These are phyloP conservation scores for Neodontobutis hainanensis DNA, from an alignment of 2,113 vertebrate species.

Conservation along the genomic window DNA sequence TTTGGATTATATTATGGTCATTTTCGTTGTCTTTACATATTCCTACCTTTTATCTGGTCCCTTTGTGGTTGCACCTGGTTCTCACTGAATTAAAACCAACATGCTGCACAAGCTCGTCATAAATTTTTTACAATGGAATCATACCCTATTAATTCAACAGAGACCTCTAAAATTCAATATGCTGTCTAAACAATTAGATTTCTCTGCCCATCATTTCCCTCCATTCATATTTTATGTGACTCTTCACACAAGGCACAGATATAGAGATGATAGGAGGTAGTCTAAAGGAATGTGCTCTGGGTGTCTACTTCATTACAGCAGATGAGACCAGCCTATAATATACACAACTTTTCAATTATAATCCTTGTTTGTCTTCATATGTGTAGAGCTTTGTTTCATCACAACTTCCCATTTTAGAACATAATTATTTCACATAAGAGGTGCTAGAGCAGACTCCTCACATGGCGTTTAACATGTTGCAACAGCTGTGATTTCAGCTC, in stretches of 20 bases:
- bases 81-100: slow-evolving; percentile 63
- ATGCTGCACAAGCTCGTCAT: slow-evolving; percentile 62
- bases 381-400: slow-evolving; percentile 8
- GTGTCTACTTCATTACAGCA: slow-evolving; percentile 18
- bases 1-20: slow-evolving; percentile 57
- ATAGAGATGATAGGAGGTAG: slow-evolving; percentile 42
- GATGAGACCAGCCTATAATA: slow-evolving; percentile 23
- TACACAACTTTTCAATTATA: slow-evolving; percentile 30
- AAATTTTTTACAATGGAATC: slow-evolving; percentile 75
- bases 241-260: slow-evolving; percentile 48
- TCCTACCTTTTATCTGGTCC: slow-evolving; percentile 34
- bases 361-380: neutral
- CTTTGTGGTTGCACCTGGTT: slow-evolving; percentile 19
- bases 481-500: slow-evolving; percentile 23
- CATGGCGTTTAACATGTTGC: slow-evolving; percentile 26
- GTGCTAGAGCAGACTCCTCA: slow-evolving; percentile 16
- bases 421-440: slow-evolving; percentile 10
- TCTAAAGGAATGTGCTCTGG: slow-evolving; percentile 30
- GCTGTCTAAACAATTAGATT: slow-evolving; percentile 77
- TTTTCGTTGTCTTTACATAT: slow-evolving; percentile 8
- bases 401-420: neutral
- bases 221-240: slow-evolving; percentile 77
- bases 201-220: slow-evolving; percentile 69
- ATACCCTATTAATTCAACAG: slow-evolving; percentile 71
- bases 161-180: slow-evolving; percentile 73